A percentile compares a stretch with the other conserved stretches of the same genome.
Evolutionary conservation across 2,113 vertebrate genomes (phyloP).

Genomic region (Zapornia atra): DNA sequence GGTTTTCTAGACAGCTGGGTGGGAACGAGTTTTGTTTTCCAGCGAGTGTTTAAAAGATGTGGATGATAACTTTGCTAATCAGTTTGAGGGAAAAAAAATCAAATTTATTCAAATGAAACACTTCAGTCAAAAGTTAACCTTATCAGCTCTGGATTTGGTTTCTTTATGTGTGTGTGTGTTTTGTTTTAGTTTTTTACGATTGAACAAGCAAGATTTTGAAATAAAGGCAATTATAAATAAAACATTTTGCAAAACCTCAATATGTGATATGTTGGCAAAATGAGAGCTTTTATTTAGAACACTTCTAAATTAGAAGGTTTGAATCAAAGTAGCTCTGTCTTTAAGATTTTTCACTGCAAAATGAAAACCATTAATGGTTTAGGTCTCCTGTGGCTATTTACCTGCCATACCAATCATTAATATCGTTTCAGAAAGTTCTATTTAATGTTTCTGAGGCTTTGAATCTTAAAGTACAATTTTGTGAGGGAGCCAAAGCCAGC

Average conservation of each 20-base stretch:
- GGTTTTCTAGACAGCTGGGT: not conserved
- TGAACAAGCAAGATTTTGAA: not conserved
- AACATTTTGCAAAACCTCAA: not conserved
- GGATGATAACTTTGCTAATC: not conserved
- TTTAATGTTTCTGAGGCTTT: slow-evolving; percentile 10
- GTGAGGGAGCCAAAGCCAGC: not conserved
- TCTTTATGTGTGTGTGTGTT: too few species aligned
- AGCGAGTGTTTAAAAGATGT: not conserved
- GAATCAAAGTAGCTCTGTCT: not conserved
- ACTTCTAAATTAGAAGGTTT: not conserved
- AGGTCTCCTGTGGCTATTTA: slow-evolving; percentile 15
- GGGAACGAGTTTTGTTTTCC: not conserved
- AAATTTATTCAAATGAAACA: not conserved
- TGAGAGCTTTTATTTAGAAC: not conserved
- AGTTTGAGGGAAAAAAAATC: not conserved
- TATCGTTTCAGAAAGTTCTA: not conserved
- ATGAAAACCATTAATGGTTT: not conserved
- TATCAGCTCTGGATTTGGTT: not conserved
- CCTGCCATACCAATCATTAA: not conserved
- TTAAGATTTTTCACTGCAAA: not conserved
- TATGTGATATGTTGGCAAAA: not conserved
- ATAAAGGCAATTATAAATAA: not conserved
- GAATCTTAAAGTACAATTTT: slow-evolving; percentile 10
- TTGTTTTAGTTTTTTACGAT: not conserved
- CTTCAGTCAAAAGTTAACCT: not conserved